Evolutionary conservation across 2,888 invertebrate genomes (phyloP), one percentile per base, ranked within the genome.

Genomic region (Galerucella nymphaeae): DNA sequence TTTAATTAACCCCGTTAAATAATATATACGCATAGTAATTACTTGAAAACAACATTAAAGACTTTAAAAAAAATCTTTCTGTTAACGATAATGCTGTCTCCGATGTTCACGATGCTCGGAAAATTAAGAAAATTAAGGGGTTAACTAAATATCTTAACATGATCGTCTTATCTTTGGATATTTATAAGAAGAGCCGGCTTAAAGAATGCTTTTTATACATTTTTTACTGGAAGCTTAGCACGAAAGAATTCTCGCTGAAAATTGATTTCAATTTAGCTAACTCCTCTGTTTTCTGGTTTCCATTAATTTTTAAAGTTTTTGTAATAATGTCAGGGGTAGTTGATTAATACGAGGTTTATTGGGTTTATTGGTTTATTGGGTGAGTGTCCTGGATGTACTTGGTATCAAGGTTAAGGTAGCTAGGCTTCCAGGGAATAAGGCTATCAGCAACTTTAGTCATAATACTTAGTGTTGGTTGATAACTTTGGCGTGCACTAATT

Each of bases 101-200:
- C 14, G 30, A 30, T 58, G 30, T 58, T 58, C 30, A 30, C 8
- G 30, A 6, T 58, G 30, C 16, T 42, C n/a, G 3, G 20, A 20
- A 63, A 69, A 69, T 41, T 55, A 69, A 62, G 55, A 53, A 62
- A 69, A 63, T 69, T 69, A 55, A 69, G 55, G 30, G 1, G 16
- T 38, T 53, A 69, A 69, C 62, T 63, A 41, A 53, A 69, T 55
- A 61, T 61, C 69, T 30, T 55, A 18, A 23, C 50, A 30, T 53
- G 20, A 48, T 59, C 61, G 53, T 48, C 61, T 61, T 38, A 61
- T 58, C 42, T 69, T 30, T 14, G 41, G 68, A 61, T 69, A 69
- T 69, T 69, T 69, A 69, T 69, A 62, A 50, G 45, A n/a, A n/a
- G n/a, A 23, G 30, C 16, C 23, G 59, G 14, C 8, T 61, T 38